Evolutionary conservation across 2,888 invertebrate genomes (phyloP), one percentile per base, ranked within the genome.

Genomic region (Entomobrya proxima): DNA sequence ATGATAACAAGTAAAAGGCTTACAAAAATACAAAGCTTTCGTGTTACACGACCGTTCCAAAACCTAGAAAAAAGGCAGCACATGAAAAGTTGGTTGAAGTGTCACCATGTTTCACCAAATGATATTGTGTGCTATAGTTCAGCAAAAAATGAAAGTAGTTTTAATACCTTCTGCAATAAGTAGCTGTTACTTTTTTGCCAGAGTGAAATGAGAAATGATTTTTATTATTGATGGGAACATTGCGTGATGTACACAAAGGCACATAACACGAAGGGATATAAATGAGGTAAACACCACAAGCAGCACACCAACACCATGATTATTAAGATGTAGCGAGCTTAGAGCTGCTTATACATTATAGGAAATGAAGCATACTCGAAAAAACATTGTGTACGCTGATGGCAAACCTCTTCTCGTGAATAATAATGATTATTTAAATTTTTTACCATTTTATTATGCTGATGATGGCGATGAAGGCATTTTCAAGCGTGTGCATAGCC

Each of bases 191-290:
- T 27, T 3, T 5, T 35, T 35, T 35, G 64, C 40, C 47, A 18
- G 27, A 47, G 72, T 47, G 30, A 47, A 27, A 72, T 47, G 47
- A 72, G 44, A 72, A 72, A 44, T 72, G 72, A 18, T n/a, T 75
- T 72, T 58, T 74, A 72, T 84, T 84, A 84, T 84, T 69, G 84
- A 84, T 84, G 78, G 69, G 78, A 47, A 74, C 84, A 78, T 84
- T 74, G 84, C 84, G 84, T 84, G 84, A 55, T 67, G 69, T 32
- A 7, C 30, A 77, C 11, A 52, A 55, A 75, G 75, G 37, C 64
- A 64, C 18, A 21, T 35, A n/a, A 64, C 64, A 64, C 18, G 37
- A 61, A n/a, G 21, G 21, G 15, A 32, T 32, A n/a, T 35, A 21
- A 61, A 35, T 32, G 35, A 35, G 64, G 11, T 3, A 64, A 61